These are phyloP conservation scores for Dasypolia templi DNA, from an alignment of 2,888 invertebrate genomes.

Conservation along the genomic window DNA sequence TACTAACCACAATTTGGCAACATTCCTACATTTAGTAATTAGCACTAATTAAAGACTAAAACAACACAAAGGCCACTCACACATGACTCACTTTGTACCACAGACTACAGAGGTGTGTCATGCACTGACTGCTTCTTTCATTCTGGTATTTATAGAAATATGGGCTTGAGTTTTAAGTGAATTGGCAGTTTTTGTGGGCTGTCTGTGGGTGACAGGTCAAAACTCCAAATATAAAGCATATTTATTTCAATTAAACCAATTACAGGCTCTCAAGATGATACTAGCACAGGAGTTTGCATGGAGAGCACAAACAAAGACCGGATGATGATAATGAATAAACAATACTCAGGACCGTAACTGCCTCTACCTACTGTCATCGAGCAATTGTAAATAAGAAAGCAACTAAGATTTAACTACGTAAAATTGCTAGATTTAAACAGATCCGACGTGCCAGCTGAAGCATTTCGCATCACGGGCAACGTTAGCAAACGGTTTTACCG, in stretches of 20 bases:
- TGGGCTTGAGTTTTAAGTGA: background rate
- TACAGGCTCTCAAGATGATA: background rate
- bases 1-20: constrained; percentile 32
- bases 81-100: constrained; percentile 33
- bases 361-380: background rate
- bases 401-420: too few relatives aligned
- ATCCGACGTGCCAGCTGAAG: background rate
- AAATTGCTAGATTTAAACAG: background rate
- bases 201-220: background rate
- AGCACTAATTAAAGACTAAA: constrained; percentile 56
- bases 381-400: background rate
- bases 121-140: constrained; percentile 16
- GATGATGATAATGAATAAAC: background rate
- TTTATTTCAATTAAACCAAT: background rate
- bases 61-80: constrained; percentile 46
- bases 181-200: background rate
- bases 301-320: background rate
- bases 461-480: background rate
- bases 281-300: background rate
- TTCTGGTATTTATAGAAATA: constrained; percentile 22
- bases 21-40: constrained; percentile 52
- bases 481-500: background rate
- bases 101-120: constrained; percentile 49
- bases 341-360: background rate
- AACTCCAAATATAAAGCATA: background rate